Conservation (phyloP, 1,140 invertebrate genomes). For the Tribolium madens region DNA sequence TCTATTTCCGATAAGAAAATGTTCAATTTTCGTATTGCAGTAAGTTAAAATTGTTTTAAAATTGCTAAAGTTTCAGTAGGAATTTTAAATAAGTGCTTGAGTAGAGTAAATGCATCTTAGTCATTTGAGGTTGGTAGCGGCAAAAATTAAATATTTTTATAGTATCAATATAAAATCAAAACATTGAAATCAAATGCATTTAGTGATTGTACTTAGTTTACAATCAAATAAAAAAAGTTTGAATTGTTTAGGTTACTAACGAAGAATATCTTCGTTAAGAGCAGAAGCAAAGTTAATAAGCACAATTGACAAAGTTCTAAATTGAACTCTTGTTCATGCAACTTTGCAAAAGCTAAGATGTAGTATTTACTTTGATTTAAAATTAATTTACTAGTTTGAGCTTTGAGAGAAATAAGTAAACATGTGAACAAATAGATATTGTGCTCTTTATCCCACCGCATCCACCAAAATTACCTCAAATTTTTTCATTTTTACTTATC, state of each 20-base stretch:
- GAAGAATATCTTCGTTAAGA: background rate
- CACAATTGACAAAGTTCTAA: background rate
- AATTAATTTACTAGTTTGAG: background rate
- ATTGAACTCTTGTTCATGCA: conserved; percentile 1
- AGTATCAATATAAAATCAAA: background rate
- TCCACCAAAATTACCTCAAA: background rate
- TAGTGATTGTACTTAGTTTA: background rate
- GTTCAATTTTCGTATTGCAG: background rate
- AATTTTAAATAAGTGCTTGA: too few relatives aligned
- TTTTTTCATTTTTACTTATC: background rate
- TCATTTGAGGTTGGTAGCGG: too few relatives aligned
- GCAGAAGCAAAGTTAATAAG: conserved; percentile 4
- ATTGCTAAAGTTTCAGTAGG: too few relatives aligned
- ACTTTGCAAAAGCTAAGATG: conserved; percentile 1
- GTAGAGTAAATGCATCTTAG: too few relatives aligned
- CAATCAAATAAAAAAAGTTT: background rate
- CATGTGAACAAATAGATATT: background rate
- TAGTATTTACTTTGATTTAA: conserved; percentile 18
- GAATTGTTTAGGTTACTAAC: background rate
- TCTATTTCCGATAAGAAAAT: background rate
- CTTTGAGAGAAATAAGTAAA: background rate
- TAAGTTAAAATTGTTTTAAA: too few relatives aligned
- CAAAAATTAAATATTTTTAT: too few relatives aligned
- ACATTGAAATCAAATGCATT: background rate
- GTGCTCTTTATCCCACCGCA: background rate